Base-by-base conservation (phyloP, 2,888 invertebrate genomes). In the Pachycephus smyrnensis region DNA sequence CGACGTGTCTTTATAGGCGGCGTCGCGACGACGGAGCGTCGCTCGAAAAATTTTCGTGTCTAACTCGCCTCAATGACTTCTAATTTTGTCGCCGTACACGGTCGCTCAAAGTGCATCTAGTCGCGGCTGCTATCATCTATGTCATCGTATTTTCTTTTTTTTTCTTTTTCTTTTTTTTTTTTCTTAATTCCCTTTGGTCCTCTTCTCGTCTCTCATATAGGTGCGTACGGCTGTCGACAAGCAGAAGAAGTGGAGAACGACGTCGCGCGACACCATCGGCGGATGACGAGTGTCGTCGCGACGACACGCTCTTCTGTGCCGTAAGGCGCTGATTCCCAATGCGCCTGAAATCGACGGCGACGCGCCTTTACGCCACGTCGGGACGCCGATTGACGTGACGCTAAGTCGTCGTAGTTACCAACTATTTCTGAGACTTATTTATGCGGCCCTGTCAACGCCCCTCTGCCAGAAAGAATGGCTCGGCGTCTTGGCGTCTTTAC, bases 241-340 rank as follows among this genome's bases (percentile, higher is more conserved):
- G 32, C 32, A 30, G 31, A 71, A 71, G 71, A 71, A 71, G 32
- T 55, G 55, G 15, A 71, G 31, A 33, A 71, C 31, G 71, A 71
- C 31, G 71, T 71, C 71, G 31, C 3, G 31, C 71, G 71, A 32
- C 71, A 71, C 12, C 32, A 31, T 71, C 71, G 71, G 12, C 71
- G 71, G 55, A 31, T 33, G 71, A 71, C 71, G 71, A 32, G 71
- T 33, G 71, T 30, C 71, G 71, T 71, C 71, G 31, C 71, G 71
- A 15, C 71, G 71, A 31, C 31, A 71, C 12, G 71, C 12, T 55
- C 23, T 23, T 55, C 55, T 9, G 9, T 55, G 23, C 23, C 9
- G 55, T 23, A 23, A 55, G 55, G 55, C 55, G 55, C 23, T 23
- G 55, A 55, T 55, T 55, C 55, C 55, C 23, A 55, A 55, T 55